Evolutionary conservation across 2,888 invertebrate genomes (phyloP), one percentile per base, ranked within the genome.

Genomic region (Petrolisthes manimaculis): DNA sequence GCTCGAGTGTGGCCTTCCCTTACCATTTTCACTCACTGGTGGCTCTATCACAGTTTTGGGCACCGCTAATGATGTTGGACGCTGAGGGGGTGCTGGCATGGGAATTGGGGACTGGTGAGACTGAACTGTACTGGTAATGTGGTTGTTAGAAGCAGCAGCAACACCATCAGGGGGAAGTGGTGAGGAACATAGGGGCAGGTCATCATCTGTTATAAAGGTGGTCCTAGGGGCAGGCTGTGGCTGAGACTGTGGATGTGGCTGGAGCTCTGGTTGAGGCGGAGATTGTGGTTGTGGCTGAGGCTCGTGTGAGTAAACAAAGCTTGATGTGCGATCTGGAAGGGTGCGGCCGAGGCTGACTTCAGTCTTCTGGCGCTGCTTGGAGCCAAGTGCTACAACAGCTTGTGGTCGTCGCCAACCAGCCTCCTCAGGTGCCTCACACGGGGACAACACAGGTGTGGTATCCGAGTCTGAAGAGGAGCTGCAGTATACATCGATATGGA

Each of bases 401-500:
- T 84, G 90, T 3, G 86, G 81, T 24, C 79, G 56, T 18, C 81
- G 56, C n/a, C 81, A 6, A 21, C 69, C 81, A 1, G 75, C 78
- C 24, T 82, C 77, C 3, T 56, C 37, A 8, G 82, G 83, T 14
- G 86, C 90, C 74, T 84, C 85, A 54, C 24, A 51, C 14, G 86
- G 78, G 4, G 86, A 86, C 8, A 84, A 86, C 8, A 79, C 74
- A n/a, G 78, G 21, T 12, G 90, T 81, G 51, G 61, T 77, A 56
- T 81, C 87, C 12, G 74, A 18, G 24, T 88, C 90, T 18, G 77
- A 67, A 0, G 89, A 89, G 67, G 80, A 82, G 84, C 89, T 90
- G 82, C 91, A 91, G 87, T 90, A 90, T 67, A 90, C 91, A 74
- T 90, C 90, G 82, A 90, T 91, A 89, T 91, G 91, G 53, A 91